Conservation (phyloP, 1,140 invertebrate genomes). For the Nebria ingens region DNA sequence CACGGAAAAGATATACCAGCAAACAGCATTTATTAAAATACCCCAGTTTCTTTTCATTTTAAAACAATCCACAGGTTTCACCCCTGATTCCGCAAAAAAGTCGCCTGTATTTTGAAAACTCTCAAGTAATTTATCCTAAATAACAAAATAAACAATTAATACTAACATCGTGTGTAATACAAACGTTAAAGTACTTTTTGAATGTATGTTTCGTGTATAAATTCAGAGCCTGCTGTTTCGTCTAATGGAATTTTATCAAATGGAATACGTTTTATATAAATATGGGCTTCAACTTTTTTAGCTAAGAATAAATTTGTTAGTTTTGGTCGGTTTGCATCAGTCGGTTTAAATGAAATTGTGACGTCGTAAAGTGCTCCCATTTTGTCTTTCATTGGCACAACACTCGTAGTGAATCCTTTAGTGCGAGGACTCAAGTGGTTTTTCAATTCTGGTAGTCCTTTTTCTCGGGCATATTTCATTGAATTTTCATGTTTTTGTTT, state of each 20-base stretch:
- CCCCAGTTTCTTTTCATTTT: no score
- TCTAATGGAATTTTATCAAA: slow-evolving; percentile 64
- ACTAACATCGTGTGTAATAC: neutral
- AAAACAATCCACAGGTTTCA: no score
- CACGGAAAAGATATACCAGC: neutral
- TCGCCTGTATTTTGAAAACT: slow-evolving; percentile 65
- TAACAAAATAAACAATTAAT: slow-evolving; percentile 22
- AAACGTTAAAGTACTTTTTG: slow-evolving; percentile 51
- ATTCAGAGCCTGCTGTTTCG: slow-evolving; percentile 62
- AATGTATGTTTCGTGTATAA: slow-evolving; percentile 66
- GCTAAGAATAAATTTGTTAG: slow-evolving; percentile 70
- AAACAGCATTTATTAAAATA: neutral
- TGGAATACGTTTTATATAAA: slow-evolving; percentile 68
- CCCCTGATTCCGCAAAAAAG: slow-evolving; percentile 60
- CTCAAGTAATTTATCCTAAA: slow-evolving; percentile 61
- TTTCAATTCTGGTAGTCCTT: slow-evolving; percentile 15
- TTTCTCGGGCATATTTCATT: slow-evolving; percentile 12
- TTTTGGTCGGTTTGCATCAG: slow-evolving; percentile 48
- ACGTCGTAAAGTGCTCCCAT: slow-evolving; percentile 71
- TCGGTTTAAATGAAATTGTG: slow-evolving; percentile 60
- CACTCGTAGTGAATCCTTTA: slow-evolving; percentile 69
- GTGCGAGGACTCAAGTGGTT: slow-evolving; percentile 35
- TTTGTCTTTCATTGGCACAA: slow-evolving; percentile 54
- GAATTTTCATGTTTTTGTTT: slow-evolving; percentile 11
- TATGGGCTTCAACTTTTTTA: slow-evolving; percentile 54